Evolutionary conservation across 2,797 vertebrate genomes (phyloP).

Genomic region (Sylvilagus floridanus): DNA sequence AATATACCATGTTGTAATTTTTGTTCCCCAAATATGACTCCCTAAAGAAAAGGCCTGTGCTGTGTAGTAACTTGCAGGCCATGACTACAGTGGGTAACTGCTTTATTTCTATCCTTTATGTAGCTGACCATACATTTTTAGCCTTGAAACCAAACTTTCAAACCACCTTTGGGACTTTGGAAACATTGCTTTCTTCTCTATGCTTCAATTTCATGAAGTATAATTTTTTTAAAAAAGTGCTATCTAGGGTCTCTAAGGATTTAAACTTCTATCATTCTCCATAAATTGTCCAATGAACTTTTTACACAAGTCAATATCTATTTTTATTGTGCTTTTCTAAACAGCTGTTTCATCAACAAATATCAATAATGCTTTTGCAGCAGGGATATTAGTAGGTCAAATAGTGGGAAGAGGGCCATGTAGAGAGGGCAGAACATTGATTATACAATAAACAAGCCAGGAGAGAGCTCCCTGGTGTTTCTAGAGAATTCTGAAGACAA

Average conservation of each 20-base stretch:
- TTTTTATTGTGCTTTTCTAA: conserved; percentile 40
- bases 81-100: background rate
- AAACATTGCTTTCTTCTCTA: background rate
- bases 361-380: background rate
- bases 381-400: background rate
- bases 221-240: background rate
- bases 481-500: conserved; percentile 66
- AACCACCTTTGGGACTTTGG: background rate
- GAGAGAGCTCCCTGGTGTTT: conserved; percentile 24
- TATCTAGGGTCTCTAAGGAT: background rate
- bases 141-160: background rate
- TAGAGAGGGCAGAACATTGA: background rate
- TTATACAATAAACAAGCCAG: background rate
- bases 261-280: background rate
- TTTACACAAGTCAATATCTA: background rate
- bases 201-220: conserved; percentile 8
- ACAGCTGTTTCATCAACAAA: conserved; percentile 23
- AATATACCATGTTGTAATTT: background rate
- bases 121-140: background rate
- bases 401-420: background rate
- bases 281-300: conserved; percentile 4
- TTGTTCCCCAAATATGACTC: background rate
- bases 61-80: background rate
- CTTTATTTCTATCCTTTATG: background rate
- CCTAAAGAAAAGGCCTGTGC: background rate